phyloP scores from a whole-genome alignment of 1,140 invertebrate genomes.

The Araneus ventricosus region DNA sequence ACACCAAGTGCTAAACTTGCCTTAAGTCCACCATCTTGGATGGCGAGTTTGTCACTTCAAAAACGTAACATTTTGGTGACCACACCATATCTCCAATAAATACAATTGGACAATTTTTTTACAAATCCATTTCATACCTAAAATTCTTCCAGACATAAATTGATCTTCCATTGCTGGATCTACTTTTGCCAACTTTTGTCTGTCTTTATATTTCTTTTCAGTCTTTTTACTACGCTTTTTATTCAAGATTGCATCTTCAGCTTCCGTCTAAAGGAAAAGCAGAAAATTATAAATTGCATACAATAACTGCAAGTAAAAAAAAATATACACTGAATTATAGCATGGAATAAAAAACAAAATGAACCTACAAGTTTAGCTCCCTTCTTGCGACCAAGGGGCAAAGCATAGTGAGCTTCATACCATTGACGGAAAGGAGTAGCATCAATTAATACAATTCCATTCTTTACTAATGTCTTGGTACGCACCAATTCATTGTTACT shows the following conservation, averaged over 20 bases:
- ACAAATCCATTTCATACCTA: constrained; percentile 84
- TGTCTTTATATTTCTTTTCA: constrained; percentile 94
- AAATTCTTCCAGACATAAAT: constrained; percentile 95
- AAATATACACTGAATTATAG: neutral
- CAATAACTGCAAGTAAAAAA: neutral
- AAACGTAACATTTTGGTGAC: too few relatives aligned
- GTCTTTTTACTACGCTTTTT: constrained; percentile 96
- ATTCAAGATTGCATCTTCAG: constrained; percentile 95
- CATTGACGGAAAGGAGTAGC: constrained; percentile 99
- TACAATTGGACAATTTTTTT: too few relatives aligned
- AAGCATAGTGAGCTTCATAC: constrained; percentile 98
- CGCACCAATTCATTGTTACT: constrained; percentile 99
- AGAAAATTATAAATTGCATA: constrained; percentile 24
- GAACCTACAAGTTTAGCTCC: constrained; percentile 93
- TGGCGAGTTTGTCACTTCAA: too few relatives aligned
- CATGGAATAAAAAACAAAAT: neutral
- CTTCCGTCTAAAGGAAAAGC: constrained; percentile 88
- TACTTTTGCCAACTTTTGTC: constrained; percentile 95
- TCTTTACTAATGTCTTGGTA: constrained; percentile 99
- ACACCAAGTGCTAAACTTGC: too few relatives aligned
- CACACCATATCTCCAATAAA: neutral
- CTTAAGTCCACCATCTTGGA: too few relatives aligned
- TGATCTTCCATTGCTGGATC: constrained; percentile 96
- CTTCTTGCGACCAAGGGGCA: constrained; percentile 97
- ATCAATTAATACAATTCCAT: constrained; percentile 98